phyloP scores from a whole-genome alignment of 2,113 vertebrate species.

The Corythornis madagascariensis region DNA sequence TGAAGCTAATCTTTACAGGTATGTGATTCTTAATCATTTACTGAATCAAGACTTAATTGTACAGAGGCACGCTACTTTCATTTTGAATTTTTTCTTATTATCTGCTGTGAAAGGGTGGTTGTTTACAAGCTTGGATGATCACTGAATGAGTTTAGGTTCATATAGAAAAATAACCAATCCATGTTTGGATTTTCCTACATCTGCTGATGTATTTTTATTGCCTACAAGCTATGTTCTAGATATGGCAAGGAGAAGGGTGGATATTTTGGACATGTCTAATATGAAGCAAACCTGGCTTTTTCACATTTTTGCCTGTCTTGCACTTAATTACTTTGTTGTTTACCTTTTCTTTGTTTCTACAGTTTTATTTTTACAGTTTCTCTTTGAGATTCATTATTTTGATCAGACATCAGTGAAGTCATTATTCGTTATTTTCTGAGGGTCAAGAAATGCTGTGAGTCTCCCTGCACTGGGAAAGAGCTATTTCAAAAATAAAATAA shows the following conservation, averaged over 20 bases:
- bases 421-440: not conserved
- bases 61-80: not conserved
- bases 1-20: not conserved
- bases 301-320: not conserved
- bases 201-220: not conserved
- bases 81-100: not conserved
- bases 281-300: not conserved
- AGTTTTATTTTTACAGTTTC: not conserved
- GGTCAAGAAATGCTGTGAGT: fast-evolving
- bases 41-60: not conserved
- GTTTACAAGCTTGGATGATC: not conserved
- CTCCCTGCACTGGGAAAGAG: not conserved
- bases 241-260: not conserved
- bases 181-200: not conserved
- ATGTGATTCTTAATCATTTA: not conserved
- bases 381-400: not conserved
- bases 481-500: not conserved
- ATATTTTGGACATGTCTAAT: not conserved
- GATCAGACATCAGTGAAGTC: not conserved
- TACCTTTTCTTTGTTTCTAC: not conserved
- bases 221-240: fast-evolving
- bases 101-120: not conserved
- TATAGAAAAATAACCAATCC: not conserved
- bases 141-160: not conserved
- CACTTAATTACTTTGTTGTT: not conserved